Conservation (phyloP, 2,888 invertebrate species). For the Hetaerina titia region DNA sequence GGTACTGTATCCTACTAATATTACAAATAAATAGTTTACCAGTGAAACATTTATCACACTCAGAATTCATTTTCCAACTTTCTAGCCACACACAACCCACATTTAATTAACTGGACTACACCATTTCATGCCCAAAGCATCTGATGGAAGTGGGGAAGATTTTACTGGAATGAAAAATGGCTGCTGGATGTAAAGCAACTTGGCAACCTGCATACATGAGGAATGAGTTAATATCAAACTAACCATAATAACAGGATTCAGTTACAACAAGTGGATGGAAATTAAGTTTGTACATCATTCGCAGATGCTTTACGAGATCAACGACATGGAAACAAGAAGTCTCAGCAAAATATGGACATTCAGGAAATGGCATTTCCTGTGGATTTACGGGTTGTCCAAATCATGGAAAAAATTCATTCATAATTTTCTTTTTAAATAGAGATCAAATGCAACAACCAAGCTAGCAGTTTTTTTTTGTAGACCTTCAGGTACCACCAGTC, state of each 20-base stretch:
- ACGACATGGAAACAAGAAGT: constrained; percentile 39
- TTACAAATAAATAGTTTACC: constrained; percentile 65
- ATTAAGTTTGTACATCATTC: constrained; percentile 65
- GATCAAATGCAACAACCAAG: constrained; percentile 47
- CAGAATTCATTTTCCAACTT: constrained; percentile 66
- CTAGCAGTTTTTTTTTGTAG: constrained; percentile 53
- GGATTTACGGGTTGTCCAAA: constrained; percentile 10
- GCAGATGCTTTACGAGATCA: constrained; percentile 55
- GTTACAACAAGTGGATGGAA: constrained; percentile 61
- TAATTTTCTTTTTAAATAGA: constrained; percentile 21
- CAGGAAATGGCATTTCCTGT: constrained; percentile 8
- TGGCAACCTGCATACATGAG: constrained; percentile 53
- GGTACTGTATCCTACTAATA: constrained; percentile 56
- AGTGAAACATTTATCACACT: constrained; percentile 65
- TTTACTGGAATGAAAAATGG: constrained; percentile 49
- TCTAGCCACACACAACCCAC: constrained; percentile 64
- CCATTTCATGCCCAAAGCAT: constrained; percentile 49
- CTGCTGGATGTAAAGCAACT: not conserved
- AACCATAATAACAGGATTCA: constrained; percentile 54
- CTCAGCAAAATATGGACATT: not conserved
- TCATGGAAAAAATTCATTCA: constrained; percentile 8
- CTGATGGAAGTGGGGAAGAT: constrained; percentile 44
- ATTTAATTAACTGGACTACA: constrained; percentile 56
- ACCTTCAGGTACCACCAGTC: constrained; percentile 54
- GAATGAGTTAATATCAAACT: constrained; percentile 57